Base-by-base conservation (phyloP, 2,113 vertebrate species). In the Triplophysa tibetana region DNA sequence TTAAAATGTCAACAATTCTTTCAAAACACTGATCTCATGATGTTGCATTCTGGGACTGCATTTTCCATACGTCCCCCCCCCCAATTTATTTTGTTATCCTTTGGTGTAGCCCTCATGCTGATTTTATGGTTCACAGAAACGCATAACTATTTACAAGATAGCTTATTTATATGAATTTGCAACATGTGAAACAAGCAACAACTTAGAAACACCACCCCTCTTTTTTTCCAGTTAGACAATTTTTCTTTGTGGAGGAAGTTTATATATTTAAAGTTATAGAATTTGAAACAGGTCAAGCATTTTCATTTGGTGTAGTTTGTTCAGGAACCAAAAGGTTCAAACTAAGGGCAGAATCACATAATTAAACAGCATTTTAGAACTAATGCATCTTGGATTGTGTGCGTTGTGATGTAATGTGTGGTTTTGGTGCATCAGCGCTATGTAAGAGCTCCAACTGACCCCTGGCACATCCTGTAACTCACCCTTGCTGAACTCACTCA, bases 401-500 rank as follows among this genome's bases (percentile, higher is more conserved):
- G 56, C 33, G 23, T 77, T 54, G 50, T 80, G 29, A 23, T 67
- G 64, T 63, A 75, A 21, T 38, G 23, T 70, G 52, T 61, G 41
- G 21, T 76, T 84, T 84, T 84, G 70, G 58, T 82, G 61, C 21
- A n/a, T 75, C 24, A 14, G 80, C 61, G 80, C 70, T 41, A 81
- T 76, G 65, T 70, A 50, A 69, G 54, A 73, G 80, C 80, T 82
- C 77, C 68, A 77, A 54, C 76, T 84, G 83, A 84, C 65, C 80
- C 77, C 72, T 82, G 77, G 83, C 76, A 50, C 83, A 82, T 60
- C 65, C 72, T 79, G 64, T n/a, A 60, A 24, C 70, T 79, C 48
- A 75, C 70, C 75, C 79, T 26, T 26, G 21, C 58, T 84, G 60
- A 81, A 81, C 70, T 75, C 76, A 21, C 80, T 84, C 80, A 72